A percentile compares a stretch with the other conserved stretches of the same genome.
Conservation (phyloP, 2,888 invertebrate genomes). For the Germaria angustata region DNA sequence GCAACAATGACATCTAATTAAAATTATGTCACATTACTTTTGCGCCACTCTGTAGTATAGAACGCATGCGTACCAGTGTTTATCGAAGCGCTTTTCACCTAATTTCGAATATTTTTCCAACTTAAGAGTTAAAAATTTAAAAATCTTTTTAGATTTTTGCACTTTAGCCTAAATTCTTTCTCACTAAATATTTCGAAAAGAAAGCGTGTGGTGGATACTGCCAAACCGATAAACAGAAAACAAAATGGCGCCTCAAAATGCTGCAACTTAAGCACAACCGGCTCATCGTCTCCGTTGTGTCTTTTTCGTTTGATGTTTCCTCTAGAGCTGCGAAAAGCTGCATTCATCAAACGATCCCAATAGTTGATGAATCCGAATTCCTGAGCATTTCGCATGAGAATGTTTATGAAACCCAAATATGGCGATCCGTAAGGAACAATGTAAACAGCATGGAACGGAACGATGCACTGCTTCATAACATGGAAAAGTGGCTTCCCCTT, state of each 20-base stretch:
- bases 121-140: background rate
- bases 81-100: no score
- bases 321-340: constrained; percentile 72
- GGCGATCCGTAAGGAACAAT: constrained; percentile 83
- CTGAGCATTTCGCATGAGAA: constrained; percentile 80
- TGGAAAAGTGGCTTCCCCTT: constrained; percentile 81
- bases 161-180: background rate
- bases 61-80: no score
- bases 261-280: constrained; percentile 73
- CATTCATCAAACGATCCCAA: constrained; percentile 75
- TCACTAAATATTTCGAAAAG: constrained; percentile 69
- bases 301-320: constrained; percentile 66
- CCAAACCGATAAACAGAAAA: constrained; percentile 73
- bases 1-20: no score
- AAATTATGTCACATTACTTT: no score
- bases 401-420: constrained; percentile 81
- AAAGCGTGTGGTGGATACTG: constrained; percentile 70
- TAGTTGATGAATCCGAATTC: constrained; percentile 81
- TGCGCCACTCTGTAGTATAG: no score
- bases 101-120: no score
- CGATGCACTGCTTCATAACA: constrained; percentile 81
- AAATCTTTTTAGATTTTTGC: background rate
- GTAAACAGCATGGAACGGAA: constrained; percentile 82
- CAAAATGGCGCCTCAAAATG: constrained; percentile 78
- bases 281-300: constrained; percentile 70